These are phyloP conservation scores for Xestia ashworthii DNA, from an alignment of 2,888 invertebrate genomes.

Conservation along the genomic window DNA sequence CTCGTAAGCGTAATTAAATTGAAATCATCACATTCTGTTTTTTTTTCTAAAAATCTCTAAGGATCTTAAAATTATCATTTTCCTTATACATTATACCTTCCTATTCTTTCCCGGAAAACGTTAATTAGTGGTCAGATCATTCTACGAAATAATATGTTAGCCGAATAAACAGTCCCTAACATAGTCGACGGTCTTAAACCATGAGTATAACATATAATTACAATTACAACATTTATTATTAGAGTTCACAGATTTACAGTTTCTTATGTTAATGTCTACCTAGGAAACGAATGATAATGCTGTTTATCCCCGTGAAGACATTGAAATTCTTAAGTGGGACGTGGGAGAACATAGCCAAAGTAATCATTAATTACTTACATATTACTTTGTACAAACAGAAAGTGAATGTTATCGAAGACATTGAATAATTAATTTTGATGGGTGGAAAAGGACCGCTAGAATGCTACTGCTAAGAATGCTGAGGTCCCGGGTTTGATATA, in stretches of 20 bases:
- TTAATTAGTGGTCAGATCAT: too few species aligned
- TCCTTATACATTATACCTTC: background rate
- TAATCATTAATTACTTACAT: slow-evolving; percentile 18
- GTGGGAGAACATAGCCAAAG: slow-evolving; percentile 38
- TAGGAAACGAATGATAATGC: background rate
- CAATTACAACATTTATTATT: background rate
- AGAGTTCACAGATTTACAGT: background rate
- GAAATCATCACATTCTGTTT: background rate
- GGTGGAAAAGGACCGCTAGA: background rate
- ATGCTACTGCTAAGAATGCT: background rate
- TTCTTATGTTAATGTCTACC: background rate
- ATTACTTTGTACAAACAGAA: slow-evolving; percentile 1
- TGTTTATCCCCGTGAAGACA: background rate
- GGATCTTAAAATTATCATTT: background rate
- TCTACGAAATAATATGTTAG: background rate
- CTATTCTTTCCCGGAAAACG: background rate
- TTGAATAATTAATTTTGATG: background rate
- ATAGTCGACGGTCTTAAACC: background rate
- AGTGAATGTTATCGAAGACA: slow-evolving; percentile 19
- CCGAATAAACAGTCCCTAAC: background rate
- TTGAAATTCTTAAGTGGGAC: slow-evolving; percentile 39
- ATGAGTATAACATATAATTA: background rate
- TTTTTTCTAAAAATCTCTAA: too few species aligned
- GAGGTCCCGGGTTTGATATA: background rate
- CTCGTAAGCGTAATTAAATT: background rate